These are phyloP conservation scores for Genyomyrus donnyi DNA, from an alignment of 2,113 vertebrate species.

Conservation along the genomic window DNA sequence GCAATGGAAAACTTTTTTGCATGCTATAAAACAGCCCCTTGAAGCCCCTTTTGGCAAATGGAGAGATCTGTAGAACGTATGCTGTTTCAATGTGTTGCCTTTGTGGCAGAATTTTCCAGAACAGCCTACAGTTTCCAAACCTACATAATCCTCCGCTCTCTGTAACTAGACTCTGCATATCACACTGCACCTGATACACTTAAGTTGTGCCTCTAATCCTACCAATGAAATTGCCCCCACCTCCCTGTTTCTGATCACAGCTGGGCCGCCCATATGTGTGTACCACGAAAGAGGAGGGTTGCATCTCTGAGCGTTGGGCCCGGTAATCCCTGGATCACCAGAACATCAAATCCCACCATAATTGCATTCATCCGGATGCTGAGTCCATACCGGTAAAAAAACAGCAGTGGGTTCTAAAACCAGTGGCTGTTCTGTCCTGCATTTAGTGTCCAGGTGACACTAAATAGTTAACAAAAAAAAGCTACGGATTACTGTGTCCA, in stretches of 20 bases:
- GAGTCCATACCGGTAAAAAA: conserved; percentile 35
- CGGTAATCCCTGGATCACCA: conserved; percentile 65
- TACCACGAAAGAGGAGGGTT: conserved; percentile 63
- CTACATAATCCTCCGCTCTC: conserved; percentile 58
- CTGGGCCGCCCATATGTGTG: conserved; percentile 70
- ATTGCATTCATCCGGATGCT: conserved; percentile 68
- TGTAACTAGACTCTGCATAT: conserved; percentile 72
- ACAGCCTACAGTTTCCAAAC: conserved; percentile 54
- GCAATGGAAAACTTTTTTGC: background rate
- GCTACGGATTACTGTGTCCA: background rate
- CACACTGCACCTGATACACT: conserved; percentile 58
- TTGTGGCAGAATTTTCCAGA: conserved; percentile 22
- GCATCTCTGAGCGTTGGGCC: conserved; percentile 60
- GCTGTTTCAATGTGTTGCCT: background rate
- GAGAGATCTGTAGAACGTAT: background rate
- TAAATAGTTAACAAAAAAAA: conserved; percentile 8
- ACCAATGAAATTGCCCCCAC: conserved; percentile 69
- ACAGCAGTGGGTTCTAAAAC: conserved; percentile 33
- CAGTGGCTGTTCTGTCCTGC: background rate
- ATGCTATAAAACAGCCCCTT: background rate
- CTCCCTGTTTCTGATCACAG: conserved; percentile 70
- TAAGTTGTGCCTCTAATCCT: conserved; percentile 68
- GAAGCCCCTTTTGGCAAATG: background rate
- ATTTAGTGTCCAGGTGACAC: background rate
- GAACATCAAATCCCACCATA: conserved; percentile 71